Evolutionary conservation across 2,888 invertebrate genomes (phyloP), one percentile per base, ranked within the genome.

Genomic region (Bombylius major): DNA sequence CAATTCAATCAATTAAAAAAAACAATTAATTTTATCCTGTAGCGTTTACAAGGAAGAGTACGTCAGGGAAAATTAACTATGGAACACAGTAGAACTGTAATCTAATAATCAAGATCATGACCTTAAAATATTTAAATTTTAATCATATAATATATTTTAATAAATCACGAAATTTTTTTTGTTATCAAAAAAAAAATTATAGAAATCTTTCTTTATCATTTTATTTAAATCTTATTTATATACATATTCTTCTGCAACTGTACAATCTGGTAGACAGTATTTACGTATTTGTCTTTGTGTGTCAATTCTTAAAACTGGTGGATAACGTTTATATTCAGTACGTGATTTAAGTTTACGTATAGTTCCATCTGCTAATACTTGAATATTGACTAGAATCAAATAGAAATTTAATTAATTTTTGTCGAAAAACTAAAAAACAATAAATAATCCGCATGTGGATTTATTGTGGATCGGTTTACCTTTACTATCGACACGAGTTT

Each of bases 11-110:
- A 8, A 36, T n/a, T 50, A 11, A 44, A 46, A 9, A 48, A 46
- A 31, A 8, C 53, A 14, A 42, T 34, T 36, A n/a, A 47, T 55
- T 56, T 52, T 50, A 31, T 53, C 36, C 59, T 53, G 47, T 59
- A 74, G 75, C 71, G 70, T 50, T 60, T 73, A 39, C 72, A 72
- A 58, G 65, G 61, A 47, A 69, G 69, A n/a, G 73, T 72, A 5
- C 68, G 68, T 32, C 63, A 60, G 42, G 74, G 74, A 9, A 68
- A 70, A 58, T 52, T 72, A 23, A 67, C 72, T 1, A 60, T 72
- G 3, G 71, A 72, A 56, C 69, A 72, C 60, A 73, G 73, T 59
- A 64, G 63, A 56, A 70, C 68, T 12, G 66, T 73, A 14, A 70
- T 72, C 59, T 72, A 62, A 47, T 11, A 5, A 11, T n/a, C 1